Conservation (phyloP, 2,797 vertebrate genomes). For the Poecilia wingei region DNA sequence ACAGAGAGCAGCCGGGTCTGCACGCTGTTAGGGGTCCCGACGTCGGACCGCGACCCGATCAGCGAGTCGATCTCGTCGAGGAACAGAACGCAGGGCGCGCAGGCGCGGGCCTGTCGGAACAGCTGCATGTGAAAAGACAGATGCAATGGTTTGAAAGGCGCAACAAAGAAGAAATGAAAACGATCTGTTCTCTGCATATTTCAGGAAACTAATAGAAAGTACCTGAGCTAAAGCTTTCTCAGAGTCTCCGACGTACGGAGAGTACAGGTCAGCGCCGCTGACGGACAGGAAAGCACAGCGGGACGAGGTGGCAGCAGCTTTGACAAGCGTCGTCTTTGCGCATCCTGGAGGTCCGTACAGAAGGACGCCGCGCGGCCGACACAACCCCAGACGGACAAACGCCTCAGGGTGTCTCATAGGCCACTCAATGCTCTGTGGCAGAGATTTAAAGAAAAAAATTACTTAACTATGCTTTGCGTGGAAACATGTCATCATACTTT, state of each 20-base stretch:
- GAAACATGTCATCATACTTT: neutral
- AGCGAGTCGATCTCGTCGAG: conserved; percentile 97
- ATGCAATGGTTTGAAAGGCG: neutral
- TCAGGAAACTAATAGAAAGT: neutral
- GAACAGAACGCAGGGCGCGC: conserved; percentile 92
- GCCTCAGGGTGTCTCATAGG: conserved; percentile 90
- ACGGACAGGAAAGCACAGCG: conserved; percentile 89
- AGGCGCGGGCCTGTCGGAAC: conserved; percentile 91
- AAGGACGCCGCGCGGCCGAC: conserved; percentile 87
- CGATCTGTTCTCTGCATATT: neutral
- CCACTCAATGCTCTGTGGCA: conserved; percentile 88
- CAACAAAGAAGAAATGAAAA: neutral
- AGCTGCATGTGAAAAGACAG: conserved; percentile 76
- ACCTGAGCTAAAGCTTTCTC: conserved; percentile 94
- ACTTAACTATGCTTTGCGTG: neutral
- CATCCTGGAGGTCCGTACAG: conserved; percentile 94
- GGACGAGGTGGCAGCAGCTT: conserved; percentile 86
- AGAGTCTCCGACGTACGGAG: conserved; percentile 92
- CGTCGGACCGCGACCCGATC: conserved; percentile 84
- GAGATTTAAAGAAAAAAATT: neutral
- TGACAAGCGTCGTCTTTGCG: conserved; percentile 92
- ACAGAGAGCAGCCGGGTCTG: conserved; percentile 91
- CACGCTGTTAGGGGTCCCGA: conserved; percentile 71
- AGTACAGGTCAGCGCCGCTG: conserved; percentile 93
- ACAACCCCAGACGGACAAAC: conserved; percentile 88